A percentile compares a stretch with the other conserved stretches of the same genome.
Conservation (phyloP, 2,888 invertebrate genomes). For the Marasmarcha lunaedactyla region DNA sequence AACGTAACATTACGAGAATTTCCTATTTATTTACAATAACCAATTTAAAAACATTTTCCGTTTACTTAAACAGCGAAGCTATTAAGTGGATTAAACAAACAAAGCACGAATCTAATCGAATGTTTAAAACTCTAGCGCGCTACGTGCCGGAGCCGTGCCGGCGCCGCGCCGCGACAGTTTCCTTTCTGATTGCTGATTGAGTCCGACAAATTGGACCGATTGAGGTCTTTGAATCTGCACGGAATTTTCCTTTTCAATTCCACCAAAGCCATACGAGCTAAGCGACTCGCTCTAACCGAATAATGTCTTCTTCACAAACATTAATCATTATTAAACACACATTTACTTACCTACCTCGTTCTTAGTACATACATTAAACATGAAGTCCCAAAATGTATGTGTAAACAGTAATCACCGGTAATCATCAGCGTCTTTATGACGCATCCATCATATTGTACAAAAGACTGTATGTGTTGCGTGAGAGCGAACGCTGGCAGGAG, state of each 20-base stretch:
- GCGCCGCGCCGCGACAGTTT: constrained; percentile 28
- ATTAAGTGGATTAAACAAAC: neutral
- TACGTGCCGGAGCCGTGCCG: constrained; percentile 28
- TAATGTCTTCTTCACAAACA: constrained; percentile 29
- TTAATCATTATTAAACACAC: constrained; percentile 50
- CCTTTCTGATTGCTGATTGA: constrained; percentile 33
- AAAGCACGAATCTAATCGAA: constrained; percentile 1
- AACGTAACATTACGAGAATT: no score
- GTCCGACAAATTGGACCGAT: constrained; percentile 36
- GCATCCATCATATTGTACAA: constrained; percentile 67
- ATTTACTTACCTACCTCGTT: constrained; percentile 15
- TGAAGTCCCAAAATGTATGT: constrained; percentile 42
- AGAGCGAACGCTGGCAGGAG: constrained; percentile 65
- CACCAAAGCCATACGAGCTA: neutral
- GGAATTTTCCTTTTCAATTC: constrained; percentile 3
- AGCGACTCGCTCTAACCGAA: constrained; percentile 3
- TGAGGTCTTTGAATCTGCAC: constrained; percentile 20
- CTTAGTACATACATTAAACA: constrained; percentile 12
- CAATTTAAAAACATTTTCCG: constrained; percentile 1
- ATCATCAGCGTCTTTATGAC: constrained; percentile 57
- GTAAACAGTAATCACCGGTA: constrained; percentile 55
- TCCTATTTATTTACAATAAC: neutral
- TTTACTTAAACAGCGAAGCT: no score
- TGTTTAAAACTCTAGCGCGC: constrained; percentile 10
- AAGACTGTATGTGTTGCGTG: constrained; percentile 60